Base-by-base conservation (phyloP, 2,888 invertebrate species). In the Pomacea canaliculata region DNA sequence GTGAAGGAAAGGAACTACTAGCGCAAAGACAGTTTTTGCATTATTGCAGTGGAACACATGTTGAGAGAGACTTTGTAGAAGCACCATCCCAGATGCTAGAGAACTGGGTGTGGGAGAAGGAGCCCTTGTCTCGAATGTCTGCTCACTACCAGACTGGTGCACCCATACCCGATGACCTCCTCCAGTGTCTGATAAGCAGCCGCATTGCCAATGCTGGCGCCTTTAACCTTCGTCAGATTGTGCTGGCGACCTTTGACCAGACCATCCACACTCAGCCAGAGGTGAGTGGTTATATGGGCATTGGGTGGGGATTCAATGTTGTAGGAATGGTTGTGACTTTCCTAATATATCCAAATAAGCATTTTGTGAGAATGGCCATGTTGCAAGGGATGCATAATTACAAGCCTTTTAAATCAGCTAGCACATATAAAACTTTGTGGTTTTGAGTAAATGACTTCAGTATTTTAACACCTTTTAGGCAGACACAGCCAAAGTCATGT, bases 81-180 rank as follows among this genome's bases (percentile, higher is more conserved):
- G 92, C 92, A 2, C 92, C 92, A 12, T 91, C 91, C 7, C 92
- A 92, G 86, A 92, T 92, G 92, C 83, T 92, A 79, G 92, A 92
- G 86, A 92, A 92, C 85, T 92, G 92, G 92, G 91, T 91, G 48
- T 92, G 92, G 92, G 90, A 92, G 82, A 85, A 86, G 73, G 92
- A 92, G 70, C 90, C 92, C 7, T 85, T 92, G 18, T 79, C 82
- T 48, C 85, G 89, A 60, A 92, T 92, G 91, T 92, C 92, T 8
- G 82, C 83, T 49, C 92, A 92, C 82, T 92, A 91, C 84, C 86
- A 89, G 80, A 86, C 86, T 70, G 85, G 87, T 48, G 83, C 80
- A 62, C 82, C 89, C 48, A 88, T 92, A 69, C 92, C 92, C 0
- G 89, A 91, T 49, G 89, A 91, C 18, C 82, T 92, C 67, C 80